A percentile compares a stretch with the other conserved stretches of the same genome.
Evolutionary conservation across 1,140 invertebrate species (phyloP).

Genomic region (Frieseomelitta varia): DNA sequence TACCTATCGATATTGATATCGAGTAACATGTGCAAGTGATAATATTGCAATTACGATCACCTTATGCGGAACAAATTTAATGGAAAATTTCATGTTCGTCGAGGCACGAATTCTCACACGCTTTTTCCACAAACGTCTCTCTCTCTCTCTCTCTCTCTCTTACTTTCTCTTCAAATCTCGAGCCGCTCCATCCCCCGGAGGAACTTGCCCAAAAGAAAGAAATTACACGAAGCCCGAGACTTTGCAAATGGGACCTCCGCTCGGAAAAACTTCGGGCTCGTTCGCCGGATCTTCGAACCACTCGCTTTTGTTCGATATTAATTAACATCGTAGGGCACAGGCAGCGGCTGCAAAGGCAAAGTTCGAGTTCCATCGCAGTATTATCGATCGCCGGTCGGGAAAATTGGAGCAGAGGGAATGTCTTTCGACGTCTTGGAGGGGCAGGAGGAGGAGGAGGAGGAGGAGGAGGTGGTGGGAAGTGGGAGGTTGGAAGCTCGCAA

Average conservation of each 20-base stretch:
- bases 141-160: too few relatives aligned
- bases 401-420: conserved; percentile 49
- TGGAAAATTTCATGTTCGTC: too few relatives aligned
- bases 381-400: conserved; percentile 15
- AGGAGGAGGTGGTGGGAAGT: too few relatives aligned
- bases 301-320: conserved; percentile 44
- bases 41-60: too few relatives aligned
- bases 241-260: neutral
- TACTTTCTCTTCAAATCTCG: too few relatives aligned
- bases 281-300: conserved; percentile 4
- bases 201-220: neutral
- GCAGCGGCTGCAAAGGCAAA: neutral
- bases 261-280: neutral
- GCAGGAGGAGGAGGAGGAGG: too few relatives aligned
- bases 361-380: neutral
- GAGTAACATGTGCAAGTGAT: too few relatives aligned
- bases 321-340: conserved; percentile 44
- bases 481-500: too few relatives aligned
- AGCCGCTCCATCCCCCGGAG: neutral
- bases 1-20: too few relatives aligned
- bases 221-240: neutral
- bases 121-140: too few relatives aligned
- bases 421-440: conserved; percentile 35
- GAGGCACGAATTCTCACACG: too few relatives aligned
- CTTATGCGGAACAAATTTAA: too few relatives aligned